A percentile compares a stretch with the other conserved stretches of the same genome.
Conservation (phyloP, 1,140 invertebrate genomes). For the Pomacea maculata region DNA sequence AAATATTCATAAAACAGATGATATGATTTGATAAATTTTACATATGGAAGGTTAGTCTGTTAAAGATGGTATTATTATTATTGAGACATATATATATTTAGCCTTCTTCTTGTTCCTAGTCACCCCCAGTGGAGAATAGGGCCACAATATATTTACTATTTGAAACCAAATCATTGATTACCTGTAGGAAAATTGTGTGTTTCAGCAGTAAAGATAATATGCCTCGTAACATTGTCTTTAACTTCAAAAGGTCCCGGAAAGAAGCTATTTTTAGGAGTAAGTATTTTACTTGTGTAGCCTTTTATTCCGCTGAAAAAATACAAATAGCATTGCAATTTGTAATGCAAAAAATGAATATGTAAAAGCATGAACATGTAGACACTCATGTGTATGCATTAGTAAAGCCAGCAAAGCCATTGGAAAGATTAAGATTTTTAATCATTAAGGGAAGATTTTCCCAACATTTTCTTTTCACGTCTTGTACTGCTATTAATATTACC, state of each 20-base stretch:
- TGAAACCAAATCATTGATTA: conserved; percentile 41
- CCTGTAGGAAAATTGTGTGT: conserved; percentile 99
- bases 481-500: not conserved
- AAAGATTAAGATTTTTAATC: not conserved
- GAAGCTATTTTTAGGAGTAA: conserved; percentile 73
- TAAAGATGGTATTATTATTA: too few species aligned
- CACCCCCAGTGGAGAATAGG: too few species aligned
- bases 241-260: conserved; percentile 74
- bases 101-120: too few species aligned
- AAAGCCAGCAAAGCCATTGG: too few species aligned
- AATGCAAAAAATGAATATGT: conserved; percentile 6
- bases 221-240: conserved; percentile 71
- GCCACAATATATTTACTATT: too few species aligned
- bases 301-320: conserved; percentile 81
- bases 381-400: not conserved
- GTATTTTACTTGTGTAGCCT: conserved; percentile 78
- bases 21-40: too few species aligned
- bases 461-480: not conserved
- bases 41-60: too few species aligned
- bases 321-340: conserved; percentile 19
- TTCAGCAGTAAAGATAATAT: conserved; percentile 98
- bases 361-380: not conserved
- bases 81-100: too few species aligned
- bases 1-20: too few species aligned
- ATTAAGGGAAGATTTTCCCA: not conserved